Percentiles rank a stretch among this genome's conserved stretches.
Evolutionary conservation across 2,888 invertebrate species (phyloP).

Genomic region (Heteromurus nitidus): DNA sequence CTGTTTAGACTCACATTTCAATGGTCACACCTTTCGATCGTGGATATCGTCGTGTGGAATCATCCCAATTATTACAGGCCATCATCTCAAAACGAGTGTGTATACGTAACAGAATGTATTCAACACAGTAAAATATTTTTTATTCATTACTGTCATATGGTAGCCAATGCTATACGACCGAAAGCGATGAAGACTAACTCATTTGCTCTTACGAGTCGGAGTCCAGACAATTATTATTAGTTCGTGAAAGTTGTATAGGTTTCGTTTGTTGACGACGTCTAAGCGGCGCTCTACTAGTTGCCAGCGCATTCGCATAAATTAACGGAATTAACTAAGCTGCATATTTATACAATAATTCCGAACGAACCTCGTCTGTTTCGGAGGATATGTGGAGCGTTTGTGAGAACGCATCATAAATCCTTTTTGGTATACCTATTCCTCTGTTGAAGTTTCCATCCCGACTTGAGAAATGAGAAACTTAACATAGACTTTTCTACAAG

Average conservation of each 20-base stretch:
- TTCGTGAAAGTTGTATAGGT: too few species aligned
- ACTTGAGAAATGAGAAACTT: constrained; percentile 5
- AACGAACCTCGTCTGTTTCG: constrained; percentile 42
- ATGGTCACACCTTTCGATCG: constrained; percentile 58
- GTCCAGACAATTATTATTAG: background rate
- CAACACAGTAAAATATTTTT: background rate
- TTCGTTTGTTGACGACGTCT: background rate
- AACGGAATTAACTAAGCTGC: background rate
- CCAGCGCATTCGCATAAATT: background rate
- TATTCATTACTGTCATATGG: background rate
- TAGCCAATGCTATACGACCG: background rate
- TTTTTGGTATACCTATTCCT: constrained; percentile 21
- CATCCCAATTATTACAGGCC: constrained; percentile 30
- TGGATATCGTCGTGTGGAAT: constrained; percentile 37
- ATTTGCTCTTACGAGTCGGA: background rate
- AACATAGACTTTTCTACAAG: constrained; percentile 51
- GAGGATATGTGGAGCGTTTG: constrained; percentile 60
- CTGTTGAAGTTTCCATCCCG: background rate
- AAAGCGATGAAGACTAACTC: background rate
- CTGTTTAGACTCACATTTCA: constrained; percentile 46
- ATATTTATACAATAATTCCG: constrained; percentile 12
- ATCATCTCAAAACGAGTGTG: background rate
- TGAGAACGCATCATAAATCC: constrained; percentile 60
- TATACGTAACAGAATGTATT: background rate
- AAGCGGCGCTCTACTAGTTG: background rate